phyloP scores from a whole-genome alignment of 92 coral and sea anemone genomes.

The Porites lobata region DNA sequence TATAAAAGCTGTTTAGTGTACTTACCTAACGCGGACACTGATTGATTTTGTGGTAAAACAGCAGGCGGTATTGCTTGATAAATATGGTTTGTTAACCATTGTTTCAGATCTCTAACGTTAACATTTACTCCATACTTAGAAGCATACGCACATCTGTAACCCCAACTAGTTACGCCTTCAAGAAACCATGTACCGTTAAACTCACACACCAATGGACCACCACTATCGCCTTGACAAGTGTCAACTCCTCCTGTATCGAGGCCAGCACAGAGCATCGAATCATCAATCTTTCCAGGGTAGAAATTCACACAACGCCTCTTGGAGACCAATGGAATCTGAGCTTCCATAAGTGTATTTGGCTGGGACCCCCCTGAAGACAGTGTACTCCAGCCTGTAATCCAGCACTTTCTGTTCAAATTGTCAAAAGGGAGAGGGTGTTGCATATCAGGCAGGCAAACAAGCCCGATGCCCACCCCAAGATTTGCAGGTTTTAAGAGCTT shows the following conservation, averaged over 20 bases:
- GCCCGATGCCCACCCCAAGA: slow-evolving; percentile 39
- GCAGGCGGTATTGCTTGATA: background rate
- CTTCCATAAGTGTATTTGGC: slow-evolving; percentile 18
- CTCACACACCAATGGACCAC: slow-evolving; percentile 24
- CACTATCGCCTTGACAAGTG: slow-evolving; percentile 45
- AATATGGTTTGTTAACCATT: background rate
- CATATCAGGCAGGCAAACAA: slow-evolving; percentile 57
- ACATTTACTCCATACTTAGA: background rate
- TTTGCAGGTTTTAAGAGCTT: slow-evolving; percentile 49
- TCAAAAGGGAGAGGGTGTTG: slow-evolving; percentile 29
- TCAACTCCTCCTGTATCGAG: slow-evolving; percentile 48
- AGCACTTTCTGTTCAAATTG: slow-evolving; percentile 1
- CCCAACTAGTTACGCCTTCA: slow-evolving; percentile 30
- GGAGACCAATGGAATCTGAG: slow-evolving; percentile 22
- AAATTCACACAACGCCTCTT: background rate
- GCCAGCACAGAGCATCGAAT: slow-evolving; percentile 55
- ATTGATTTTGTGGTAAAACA: background rate
- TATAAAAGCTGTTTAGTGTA: no score
- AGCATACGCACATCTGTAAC: background rate
- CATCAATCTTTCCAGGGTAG: slow-evolving; percentile 24
- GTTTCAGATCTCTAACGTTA: background rate
- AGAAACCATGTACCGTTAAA: slow-evolving; percentile 7
- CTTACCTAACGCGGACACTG: background rate
- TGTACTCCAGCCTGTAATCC: slow-evolving; percentile 42
- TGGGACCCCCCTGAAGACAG: background rate